phyloP scores from a whole-genome alignment of 2,113 vertebrate genomes.

The Columba janthina region DNA sequence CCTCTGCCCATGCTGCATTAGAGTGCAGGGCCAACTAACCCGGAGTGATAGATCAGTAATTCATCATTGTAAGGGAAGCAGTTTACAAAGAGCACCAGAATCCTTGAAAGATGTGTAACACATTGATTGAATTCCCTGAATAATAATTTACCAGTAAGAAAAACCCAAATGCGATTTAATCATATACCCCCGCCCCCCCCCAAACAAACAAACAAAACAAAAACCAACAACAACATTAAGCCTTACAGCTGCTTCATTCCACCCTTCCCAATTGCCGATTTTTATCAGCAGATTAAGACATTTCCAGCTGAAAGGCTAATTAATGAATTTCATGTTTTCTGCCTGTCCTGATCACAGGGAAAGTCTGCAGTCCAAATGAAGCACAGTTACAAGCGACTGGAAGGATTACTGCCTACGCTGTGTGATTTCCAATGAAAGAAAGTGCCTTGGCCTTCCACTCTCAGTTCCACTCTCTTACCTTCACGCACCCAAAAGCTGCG shows the following conservation, averaged over 20 bases:
- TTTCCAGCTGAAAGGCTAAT: slow-evolving; percentile 9
- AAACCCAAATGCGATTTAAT: slow-evolving; percentile 23
- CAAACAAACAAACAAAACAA: no score
- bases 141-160: slow-evolving; percentile 16
- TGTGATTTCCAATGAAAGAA: background rate
- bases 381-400: background rate
- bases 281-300: slow-evolving; percentile 40
- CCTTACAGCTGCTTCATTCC: background rate
- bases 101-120: slow-evolving; percentile 59
- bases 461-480: background rate
- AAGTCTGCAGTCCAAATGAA: background rate
- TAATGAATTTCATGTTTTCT: slow-evolving; percentile 26
- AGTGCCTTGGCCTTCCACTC: background rate
- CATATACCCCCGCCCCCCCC: background rate
- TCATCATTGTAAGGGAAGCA: slow-evolving; percentile 55
- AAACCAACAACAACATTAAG: background rate
- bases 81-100: slow-evolving; percentile 52
- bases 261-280: background rate
- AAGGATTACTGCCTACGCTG: background rate
- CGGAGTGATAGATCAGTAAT: slow-evolving; percentile 40
- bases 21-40: slow-evolving; percentile 6
- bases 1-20: slow-evolving; percentile 1
- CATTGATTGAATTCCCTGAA: slow-evolving; percentile 34
- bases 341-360: slow-evolving; percentile 13
- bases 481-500: background rate